These are phyloP conservation scores for Gymnocephalus cernua DNA, from an alignment of 2,113 vertebrate species.

Conservation along the genomic window DNA sequence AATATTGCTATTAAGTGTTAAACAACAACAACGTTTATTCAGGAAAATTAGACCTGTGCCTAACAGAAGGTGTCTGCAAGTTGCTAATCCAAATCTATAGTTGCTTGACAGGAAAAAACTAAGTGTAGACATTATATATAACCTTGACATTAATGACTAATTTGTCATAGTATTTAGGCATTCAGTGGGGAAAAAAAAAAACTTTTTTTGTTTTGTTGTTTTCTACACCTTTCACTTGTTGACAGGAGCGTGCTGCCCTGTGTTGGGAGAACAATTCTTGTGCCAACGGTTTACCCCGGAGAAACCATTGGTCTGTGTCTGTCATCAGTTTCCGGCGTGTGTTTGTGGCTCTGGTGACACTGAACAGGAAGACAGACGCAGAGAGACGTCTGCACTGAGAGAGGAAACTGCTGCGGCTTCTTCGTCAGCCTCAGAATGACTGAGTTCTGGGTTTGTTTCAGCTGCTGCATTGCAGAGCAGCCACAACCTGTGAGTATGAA, in stretches of 20 bases:
- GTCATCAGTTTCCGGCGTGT: constrained; percentile 69
- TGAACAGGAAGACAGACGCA: constrained; percentile 79
- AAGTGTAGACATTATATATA: not conserved
- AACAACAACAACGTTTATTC: not conserved
- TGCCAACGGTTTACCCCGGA: constrained; percentile 44
- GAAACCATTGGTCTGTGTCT: constrained; percentile 47
- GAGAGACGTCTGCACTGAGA: constrained; percentile 62
- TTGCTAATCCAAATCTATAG: not conserved
- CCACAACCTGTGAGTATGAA: constrained; percentile 89
- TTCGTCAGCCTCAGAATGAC: constrained; percentile 86
- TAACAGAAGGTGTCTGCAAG: not conserved
- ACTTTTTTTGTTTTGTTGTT: too few relatives aligned
- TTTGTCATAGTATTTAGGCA: not conserved
- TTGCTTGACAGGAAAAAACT: not conserved
- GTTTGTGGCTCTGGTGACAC: constrained; percentile 64
- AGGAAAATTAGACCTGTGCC: not conserved
- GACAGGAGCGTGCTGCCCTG: constrained; percentile 54
- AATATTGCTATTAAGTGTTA: not conserved
- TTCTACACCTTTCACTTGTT: not conserved
- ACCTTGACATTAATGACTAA: not conserved
- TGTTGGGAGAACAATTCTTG: constrained; percentile 31
- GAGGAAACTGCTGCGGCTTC: constrained; percentile 80
- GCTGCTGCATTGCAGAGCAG: constrained; percentile 90
- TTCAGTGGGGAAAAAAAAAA: not conserved
- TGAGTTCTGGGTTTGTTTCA: constrained; percentile 89